A percentile compares a stretch with the other conserved stretches of the same genome.
phyloP scores from a whole-genome alignment of 1,140 invertebrate species.

The Sminthurides bifidus region DNA sequence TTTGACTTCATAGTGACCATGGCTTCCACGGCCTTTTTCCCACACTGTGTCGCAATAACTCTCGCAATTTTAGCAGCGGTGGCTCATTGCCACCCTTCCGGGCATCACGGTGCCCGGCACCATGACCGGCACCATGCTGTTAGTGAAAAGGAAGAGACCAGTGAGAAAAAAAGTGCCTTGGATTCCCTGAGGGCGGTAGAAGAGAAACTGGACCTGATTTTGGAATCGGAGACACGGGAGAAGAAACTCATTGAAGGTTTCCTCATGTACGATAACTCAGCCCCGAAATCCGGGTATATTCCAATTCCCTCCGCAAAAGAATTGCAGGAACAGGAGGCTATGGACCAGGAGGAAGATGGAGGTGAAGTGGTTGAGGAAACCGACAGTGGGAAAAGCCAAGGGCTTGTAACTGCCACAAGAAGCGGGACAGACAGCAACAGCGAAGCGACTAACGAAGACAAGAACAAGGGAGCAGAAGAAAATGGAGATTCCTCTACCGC shows the following conservation, averaged over 20 bases:
- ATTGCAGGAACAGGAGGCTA: background rate
- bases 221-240: constrained; percentile 16
- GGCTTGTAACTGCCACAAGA: background rate
- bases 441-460: background rate
- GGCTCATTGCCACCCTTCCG: no score
- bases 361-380: background rate
- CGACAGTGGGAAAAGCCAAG: background rate
- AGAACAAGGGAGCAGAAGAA: background rate
- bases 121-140: no score
- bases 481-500: background rate
- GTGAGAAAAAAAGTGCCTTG: no score
- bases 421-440: background rate
- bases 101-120: no score
- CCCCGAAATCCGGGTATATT: no score
- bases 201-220: constrained; percentile 15
- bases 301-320: no score
- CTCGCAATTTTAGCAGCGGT: no score
- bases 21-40: no score
- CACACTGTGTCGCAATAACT: no score
- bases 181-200: background rate
- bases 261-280: no score
- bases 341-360: background rate
- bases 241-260: constrained; percentile 4
- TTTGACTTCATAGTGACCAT: no score
- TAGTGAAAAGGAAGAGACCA: no score